Evolutionary conservation across 2,113 vertebrate species (phyloP).

Genomic region (Shinisaurus crocodilurus): DNA sequence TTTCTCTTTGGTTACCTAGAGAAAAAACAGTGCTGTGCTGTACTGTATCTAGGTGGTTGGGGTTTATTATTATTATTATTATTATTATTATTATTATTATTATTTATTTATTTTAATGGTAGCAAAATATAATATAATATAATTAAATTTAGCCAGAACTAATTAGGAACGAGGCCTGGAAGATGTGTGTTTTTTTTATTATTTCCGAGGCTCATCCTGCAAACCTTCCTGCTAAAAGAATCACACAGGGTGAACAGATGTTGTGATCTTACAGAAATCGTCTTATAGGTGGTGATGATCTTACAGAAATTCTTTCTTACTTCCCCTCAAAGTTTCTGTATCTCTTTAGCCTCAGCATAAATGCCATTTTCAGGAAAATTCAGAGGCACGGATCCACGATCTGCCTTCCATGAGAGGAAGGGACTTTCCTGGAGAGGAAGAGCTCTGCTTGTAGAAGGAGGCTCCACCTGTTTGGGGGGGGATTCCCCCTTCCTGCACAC

Average conservation of each 20-base stretch:
- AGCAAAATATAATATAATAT: neutral
- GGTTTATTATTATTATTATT: too few relatives aligned
- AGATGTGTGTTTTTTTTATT: neutral
- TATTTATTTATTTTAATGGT: neutral
- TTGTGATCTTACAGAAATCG: neutral
- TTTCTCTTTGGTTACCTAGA: conserved; percentile 23
- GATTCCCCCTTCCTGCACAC: too few relatives aligned
- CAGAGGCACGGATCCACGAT: neutral
- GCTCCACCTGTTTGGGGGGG: too few relatives aligned
- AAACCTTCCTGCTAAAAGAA: neutral
- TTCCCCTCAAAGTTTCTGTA: neutral
- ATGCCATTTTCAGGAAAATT: neutral
- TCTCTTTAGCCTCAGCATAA: neutral
- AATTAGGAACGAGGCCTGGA: conserved; percentile 13
- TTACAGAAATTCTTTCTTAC: neutral
- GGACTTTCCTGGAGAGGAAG: too few relatives aligned
- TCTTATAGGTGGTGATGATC: neutral
- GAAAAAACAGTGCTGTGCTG: neutral
- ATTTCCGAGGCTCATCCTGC: neutral
- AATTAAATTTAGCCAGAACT: neutral
- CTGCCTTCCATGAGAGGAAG: too few relatives aligned
- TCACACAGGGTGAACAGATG: neutral
- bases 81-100: too few relatives aligned
- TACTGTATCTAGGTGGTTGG: neutral
- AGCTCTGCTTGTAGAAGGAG: too few relatives aligned